phyloP scores from a whole-genome alignment of 2,113 vertebrate species.

The Psettodes erumei region DNA sequence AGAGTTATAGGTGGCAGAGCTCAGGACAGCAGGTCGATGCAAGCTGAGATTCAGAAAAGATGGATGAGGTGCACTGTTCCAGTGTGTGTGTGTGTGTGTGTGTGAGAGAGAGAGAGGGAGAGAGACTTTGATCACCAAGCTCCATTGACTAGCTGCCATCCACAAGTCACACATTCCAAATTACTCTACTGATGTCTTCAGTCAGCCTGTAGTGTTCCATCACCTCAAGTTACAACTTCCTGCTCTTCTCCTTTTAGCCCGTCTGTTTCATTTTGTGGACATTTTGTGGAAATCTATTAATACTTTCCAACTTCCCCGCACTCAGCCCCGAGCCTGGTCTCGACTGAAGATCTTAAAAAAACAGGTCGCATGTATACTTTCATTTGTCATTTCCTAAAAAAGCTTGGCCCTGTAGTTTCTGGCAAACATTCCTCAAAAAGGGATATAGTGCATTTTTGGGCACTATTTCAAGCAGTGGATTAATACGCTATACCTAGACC shows the following conservation, averaged over 20 bases:
- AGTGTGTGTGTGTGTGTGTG: constrained; percentile 7
- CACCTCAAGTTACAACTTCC: not conserved
- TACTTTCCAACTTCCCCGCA: too few relatives aligned
- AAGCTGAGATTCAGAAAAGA: constrained; percentile 31
- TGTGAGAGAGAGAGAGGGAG: too few relatives aligned
- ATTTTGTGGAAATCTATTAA: too few relatives aligned
- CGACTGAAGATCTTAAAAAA: not conserved
- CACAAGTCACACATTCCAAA: constrained; percentile 28
- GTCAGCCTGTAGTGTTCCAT: not conserved
- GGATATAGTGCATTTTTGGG: not conserved
- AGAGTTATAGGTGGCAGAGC: not conserved
- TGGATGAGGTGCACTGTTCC: constrained; percentile 7
- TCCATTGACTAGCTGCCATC: constrained; percentile 38
- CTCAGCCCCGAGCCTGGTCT: too few relatives aligned
- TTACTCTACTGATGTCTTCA: constrained; percentile 10
- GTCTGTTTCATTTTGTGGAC: not conserved
- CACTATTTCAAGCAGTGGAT: not conserved
- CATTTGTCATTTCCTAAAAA: not conserved
- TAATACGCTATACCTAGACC: too few relatives aligned
- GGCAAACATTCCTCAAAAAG: not conserved
- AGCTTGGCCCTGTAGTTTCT: not conserved
- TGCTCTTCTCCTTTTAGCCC: not conserved
- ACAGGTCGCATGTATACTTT: not conserved
- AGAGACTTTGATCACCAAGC: constrained; percentile 38
- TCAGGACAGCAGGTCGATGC: constrained; percentile 38